Evolutionary conservation across 1,140 invertebrate species (phyloP).

Genomic region (Armadillidium nasatum): DNA sequence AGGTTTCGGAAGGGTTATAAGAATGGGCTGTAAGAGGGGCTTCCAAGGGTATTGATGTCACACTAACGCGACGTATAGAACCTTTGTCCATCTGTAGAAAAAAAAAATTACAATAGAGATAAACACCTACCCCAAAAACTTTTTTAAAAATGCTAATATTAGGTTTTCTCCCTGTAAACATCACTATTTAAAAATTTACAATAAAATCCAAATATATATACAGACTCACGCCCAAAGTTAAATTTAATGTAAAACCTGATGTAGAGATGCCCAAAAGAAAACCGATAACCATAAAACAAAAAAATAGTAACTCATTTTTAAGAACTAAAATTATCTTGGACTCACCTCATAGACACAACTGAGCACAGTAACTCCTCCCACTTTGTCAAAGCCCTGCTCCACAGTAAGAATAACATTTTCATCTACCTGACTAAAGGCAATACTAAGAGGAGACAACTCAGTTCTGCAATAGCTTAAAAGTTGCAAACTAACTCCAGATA

Average conservation of each 20-base stretch:
- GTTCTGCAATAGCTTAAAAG: slow-evolving; percentile 62
- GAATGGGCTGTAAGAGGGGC: slow-evolving; percentile 50
- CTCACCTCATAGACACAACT: slow-evolving; percentile 66
- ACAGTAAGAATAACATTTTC: slow-evolving; percentile 66
- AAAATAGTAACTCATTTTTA: too few species aligned
- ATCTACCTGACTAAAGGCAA: slow-evolving; percentile 62
- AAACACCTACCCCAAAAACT: too few species aligned
- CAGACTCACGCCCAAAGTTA: too few species aligned
- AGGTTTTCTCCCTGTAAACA: too few species aligned
- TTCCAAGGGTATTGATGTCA: slow-evolving; percentile 65
- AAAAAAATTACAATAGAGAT: too few species aligned
- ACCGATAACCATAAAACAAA: too few species aligned
- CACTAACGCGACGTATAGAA: slow-evolving; percentile 59
- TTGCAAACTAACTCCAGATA: slow-evolving; percentile 50
- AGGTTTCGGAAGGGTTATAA: slow-evolving; percentile 60
- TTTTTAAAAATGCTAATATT: too few species aligned
- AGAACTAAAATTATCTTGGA: too few species aligned
- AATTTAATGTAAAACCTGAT: too few species aligned
- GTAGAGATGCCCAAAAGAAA: too few species aligned
- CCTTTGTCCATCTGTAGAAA: slow-evolving; percentile 32
- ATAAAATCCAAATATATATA: too few species aligned
- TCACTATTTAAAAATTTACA: too few species aligned
- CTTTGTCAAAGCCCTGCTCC: slow-evolving; percentile 69
- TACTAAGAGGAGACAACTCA: slow-evolving; percentile 64
- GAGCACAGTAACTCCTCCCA: slow-evolving; percentile 69